Base-by-base conservation (phyloP, 2,888 invertebrate genomes). In the Andrena marginata region DNA sequence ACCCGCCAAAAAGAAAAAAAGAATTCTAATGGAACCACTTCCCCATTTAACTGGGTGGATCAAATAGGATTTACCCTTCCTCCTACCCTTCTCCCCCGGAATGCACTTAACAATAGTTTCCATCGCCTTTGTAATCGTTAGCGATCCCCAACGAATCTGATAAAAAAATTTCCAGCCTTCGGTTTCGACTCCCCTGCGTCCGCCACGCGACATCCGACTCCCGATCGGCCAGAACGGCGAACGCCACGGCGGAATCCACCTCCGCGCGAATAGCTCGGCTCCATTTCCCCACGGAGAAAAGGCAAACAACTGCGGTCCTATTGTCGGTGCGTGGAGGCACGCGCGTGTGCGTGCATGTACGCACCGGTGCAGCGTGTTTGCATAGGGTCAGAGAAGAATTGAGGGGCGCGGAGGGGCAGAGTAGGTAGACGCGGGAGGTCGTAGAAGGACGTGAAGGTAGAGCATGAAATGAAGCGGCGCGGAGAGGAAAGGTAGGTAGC, bases 321-420 rank as follows among this genome's bases (percentile, higher is more conserved):
- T 54, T 65, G 72, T 68, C 62, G 56, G 51, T 71, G 49, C 49
- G 42, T 5, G 16, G 42, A 42, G 42, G 42, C 42, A 42, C 42
- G 42, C 42, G 4, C 42, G 16, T 16, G 42, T 42, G 42, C 49
- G 60, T 33, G 71, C 49, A 33, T 29, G 65, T 51, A 54, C 35
- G 75, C 65, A 69, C 54, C 68, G 59, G 59, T 6, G 33, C 67
- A 48, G 80, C 42, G 73, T 64, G 73, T 68, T 76, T 60, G 73
- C 48, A 29, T 64, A 84, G 86, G 77, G 71, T 86, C 76, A 67
- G 74, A 63, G 62, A 84, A 77, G 82, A 79, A 87, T 85, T 60
- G 77, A 76, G 35, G 60, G 62, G 56, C 68, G 56, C 51, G 49
- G 51, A 49, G 67, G 26, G 62, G 8, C 33, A 48, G 23, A 49